These are phyloP conservation scores for Caradrina kadenii DNA, from an alignment of 2,888 invertebrate species.

Conservation along the genomic window DNA sequence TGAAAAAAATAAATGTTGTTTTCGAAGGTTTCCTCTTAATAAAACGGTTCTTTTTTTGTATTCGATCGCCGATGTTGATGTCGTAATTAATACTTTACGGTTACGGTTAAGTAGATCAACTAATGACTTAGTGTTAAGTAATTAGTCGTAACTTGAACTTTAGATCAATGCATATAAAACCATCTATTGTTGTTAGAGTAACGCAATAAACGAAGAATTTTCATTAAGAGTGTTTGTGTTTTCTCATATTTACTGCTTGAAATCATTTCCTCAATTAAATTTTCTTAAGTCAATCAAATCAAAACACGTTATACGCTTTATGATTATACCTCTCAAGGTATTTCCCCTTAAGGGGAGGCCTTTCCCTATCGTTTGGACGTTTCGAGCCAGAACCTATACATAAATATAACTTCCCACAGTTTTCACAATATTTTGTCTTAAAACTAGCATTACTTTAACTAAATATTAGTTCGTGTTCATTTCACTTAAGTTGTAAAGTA, in stretches of 20 bases:
- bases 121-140: conserved; percentile 13
- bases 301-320: neutral
- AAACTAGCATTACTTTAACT: neutral
- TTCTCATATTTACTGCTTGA: neutral
- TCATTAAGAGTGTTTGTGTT: neutral
- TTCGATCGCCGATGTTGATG: conserved; percentile 18
- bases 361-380: neutral
- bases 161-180: neutral
- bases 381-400: neutral
- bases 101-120: conserved; percentile 14
- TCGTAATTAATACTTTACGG: conserved; percentile 6
- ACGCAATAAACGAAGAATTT: neutral
- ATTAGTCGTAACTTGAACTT: conserved; percentile 27
- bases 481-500: neutral
- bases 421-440: neutral
- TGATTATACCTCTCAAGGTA: neutral
- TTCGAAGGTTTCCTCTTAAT: conserved; percentile 8
- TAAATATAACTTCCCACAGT: neutral
- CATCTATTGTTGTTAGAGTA: neutral
- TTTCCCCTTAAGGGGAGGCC: neutral
- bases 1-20: neutral
- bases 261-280: neutral
- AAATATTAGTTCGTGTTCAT: neutral
- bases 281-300: neutral
- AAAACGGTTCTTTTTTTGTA: conserved; percentile 6